Evolutionary conservation across 2,797 vertebrate species (phyloP).

Genomic region (Anas capensis): DNA sequence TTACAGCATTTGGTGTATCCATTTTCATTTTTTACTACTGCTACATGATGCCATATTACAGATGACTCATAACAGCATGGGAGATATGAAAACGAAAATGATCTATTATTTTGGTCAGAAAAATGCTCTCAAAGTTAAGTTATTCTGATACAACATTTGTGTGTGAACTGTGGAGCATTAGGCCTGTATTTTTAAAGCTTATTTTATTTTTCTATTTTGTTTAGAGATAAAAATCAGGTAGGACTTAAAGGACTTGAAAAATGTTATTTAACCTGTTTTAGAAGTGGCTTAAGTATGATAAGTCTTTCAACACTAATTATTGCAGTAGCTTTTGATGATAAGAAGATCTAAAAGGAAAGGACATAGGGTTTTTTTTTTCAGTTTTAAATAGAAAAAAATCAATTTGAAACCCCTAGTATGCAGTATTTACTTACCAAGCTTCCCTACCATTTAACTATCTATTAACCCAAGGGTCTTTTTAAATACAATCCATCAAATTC

Average conservation of each 20-base stretch:
- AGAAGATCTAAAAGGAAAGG: background rate
- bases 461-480: background rate
- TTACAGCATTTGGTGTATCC: background rate
- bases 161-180: constrained; percentile 27
- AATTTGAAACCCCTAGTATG: background rate
- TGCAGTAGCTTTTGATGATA: background rate
- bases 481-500: background rate
- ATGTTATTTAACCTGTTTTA: background rate
- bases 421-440: background rate
- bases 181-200: constrained; percentile 35
- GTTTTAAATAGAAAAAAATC: background rate
- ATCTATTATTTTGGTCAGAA: background rate
- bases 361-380: background rate
- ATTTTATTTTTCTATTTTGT: constrained; percentile 34
- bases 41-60: background rate
- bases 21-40: background rate
- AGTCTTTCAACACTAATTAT: background rate
- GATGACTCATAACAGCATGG: background rate
- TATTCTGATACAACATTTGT: constrained; percentile 22
- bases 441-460: background rate
- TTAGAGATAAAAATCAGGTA: constrained; percentile 38
- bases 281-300: background rate
- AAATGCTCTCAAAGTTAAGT: background rate
- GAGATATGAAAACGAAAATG: background rate
- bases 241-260: background rate